These are phyloP conservation scores for Scolanthus callimorphus DNA, from an alignment of 92 coral and sea anemone genomes.

Conservation along the genomic window DNA sequence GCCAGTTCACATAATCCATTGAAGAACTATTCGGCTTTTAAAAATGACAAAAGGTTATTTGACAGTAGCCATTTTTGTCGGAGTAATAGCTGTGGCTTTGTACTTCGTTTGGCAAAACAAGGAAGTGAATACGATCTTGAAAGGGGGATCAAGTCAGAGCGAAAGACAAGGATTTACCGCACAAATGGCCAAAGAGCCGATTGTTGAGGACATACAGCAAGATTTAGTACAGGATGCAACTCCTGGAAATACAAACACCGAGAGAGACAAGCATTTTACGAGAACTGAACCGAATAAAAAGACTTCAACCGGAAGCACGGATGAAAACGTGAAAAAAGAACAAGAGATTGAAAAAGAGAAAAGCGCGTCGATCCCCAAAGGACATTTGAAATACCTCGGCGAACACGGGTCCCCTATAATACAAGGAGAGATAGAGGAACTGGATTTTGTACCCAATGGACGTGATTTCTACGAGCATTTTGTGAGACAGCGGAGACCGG, in stretches of 20 bases:
- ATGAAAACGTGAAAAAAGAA: slow-evolving; percentile 20
- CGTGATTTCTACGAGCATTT: slow-evolving; percentile 89
- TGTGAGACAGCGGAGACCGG: slow-evolving; percentile 69
- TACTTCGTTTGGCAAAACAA: slow-evolving; percentile 6
- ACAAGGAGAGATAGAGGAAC: slow-evolving; percentile 78
- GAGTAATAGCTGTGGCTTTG: slow-evolving; percentile 8
- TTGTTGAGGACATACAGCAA: too few species aligned
- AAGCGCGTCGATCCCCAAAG: slow-evolving; percentile 28
- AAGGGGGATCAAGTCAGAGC: background rate
- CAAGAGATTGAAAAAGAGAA: background rate
- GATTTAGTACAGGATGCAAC: too few species aligned
- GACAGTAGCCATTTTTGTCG: slow-evolving; percentile 16
- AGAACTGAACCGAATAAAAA: background rate
- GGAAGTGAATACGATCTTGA: background rate
- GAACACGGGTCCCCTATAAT: slow-evolving; percentile 77
- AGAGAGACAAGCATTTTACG: background rate
- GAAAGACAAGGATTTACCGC: background rate
- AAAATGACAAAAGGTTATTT: slow-evolving; percentile 20
- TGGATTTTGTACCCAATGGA: slow-evolving; percentile 92
- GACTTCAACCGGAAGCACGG: slow-evolving; percentile 3
- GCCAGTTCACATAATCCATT: too few species aligned
- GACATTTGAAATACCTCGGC: slow-evolving; percentile 86
- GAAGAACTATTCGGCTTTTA: background rate
- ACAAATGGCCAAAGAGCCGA: too few species aligned
- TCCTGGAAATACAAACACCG: too few species aligned